Evolutionary conservation across 1,140 invertebrate genomes (phyloP), one percentile per base, ranked within the genome.

Genomic region (Cydia strobilella): DNA sequence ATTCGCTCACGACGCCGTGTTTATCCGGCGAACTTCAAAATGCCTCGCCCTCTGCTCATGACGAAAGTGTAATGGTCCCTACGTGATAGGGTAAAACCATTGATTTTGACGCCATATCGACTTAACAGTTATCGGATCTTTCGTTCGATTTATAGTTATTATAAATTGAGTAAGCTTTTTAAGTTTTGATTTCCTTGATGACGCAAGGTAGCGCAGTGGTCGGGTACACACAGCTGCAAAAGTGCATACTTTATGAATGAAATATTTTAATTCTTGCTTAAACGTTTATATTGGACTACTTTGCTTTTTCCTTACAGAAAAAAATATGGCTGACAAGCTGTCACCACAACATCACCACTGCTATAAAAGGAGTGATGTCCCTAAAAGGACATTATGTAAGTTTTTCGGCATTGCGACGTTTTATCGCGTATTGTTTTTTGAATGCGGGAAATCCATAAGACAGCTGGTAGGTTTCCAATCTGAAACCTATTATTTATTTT

Each of bases 1-100:
- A 90, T 92, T 92, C 89, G 86, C 89, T 90, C 90, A 92, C 90
- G 90, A 92, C 87, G 76, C 81, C 85, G 88, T 90, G 86, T 87
- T 91, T 91, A 92, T 89, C 89, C 87, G 82, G 77, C 82, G 75
- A 90, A 88, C 86, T 89, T 88, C 84, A 89, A 91, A 92, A 90
- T 83, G 78, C 76, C 81, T 81, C 79, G 80, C 80, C 76, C 77
- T 82, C 80, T 66, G 23, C 74, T 84, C 80, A 84, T 86, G 83
- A 88, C 81, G 87, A 88, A 89, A 89, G 85, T 80, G 77, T 90
- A 89, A 90, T 90, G 82, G 84, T 82, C 80, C 80, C 79, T 82
- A 90, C 86, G 86, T 88, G 88, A 87, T 85, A 82, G 83, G 77
- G 77, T 84, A 76, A 77, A 48, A 15, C 66, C 42, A 80, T 76